phyloP scores from a whole-genome alignment of 2,888 invertebrate species.

The Drosophila robusta region DNA sequence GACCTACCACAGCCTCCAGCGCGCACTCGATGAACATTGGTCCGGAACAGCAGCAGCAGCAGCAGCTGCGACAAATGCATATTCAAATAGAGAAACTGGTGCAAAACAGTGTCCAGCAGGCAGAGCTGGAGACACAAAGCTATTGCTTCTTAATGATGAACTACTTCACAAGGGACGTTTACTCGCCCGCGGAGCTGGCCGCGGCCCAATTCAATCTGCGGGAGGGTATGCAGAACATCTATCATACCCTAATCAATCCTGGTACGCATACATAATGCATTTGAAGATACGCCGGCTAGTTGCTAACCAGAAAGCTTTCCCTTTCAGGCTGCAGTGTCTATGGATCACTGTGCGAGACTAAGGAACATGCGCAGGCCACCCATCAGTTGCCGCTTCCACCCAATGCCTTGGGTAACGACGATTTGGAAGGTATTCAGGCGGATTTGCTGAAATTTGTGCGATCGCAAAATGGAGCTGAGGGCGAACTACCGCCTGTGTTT shows the following conservation, averaged over 20 bases:
- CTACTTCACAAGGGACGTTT: conserved; percentile 14
- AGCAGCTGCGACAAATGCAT: not conserved
- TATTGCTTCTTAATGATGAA: conserved; percentile 44
- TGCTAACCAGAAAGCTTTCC: not conserved
- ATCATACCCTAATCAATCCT: conserved; percentile 38
- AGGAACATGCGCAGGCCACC: conserved; percentile 14
- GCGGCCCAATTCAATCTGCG: conserved; percentile 24
- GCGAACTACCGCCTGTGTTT: conserved; percentile 20
- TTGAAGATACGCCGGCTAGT: not conserved
- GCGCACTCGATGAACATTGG: too few species aligned
- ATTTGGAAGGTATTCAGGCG: conserved; percentile 22
- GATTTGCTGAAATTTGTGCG: conserved; percentile 18
- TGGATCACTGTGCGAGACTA: conserved; percentile 3
- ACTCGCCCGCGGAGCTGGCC: conserved; percentile 35
- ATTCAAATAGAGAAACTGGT: conserved; percentile 24
- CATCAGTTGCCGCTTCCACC: conserved; percentile 39
- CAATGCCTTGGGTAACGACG: conserved; percentile 21
- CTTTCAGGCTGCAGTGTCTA: conserved; percentile 15
- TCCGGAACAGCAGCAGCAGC: not conserved
- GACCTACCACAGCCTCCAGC: not conserved
- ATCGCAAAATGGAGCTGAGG: not conserved
- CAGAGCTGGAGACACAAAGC: not conserved
- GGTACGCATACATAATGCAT: conserved; percentile 20
- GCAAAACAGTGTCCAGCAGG: not conserved
- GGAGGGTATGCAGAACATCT: conserved; percentile 21